A percentile compares a stretch with the other conserved stretches of the same genome.
phyloP scores from a whole-genome alignment of 2,888 invertebrate species.

The Sialis fuliginosa region DNA sequence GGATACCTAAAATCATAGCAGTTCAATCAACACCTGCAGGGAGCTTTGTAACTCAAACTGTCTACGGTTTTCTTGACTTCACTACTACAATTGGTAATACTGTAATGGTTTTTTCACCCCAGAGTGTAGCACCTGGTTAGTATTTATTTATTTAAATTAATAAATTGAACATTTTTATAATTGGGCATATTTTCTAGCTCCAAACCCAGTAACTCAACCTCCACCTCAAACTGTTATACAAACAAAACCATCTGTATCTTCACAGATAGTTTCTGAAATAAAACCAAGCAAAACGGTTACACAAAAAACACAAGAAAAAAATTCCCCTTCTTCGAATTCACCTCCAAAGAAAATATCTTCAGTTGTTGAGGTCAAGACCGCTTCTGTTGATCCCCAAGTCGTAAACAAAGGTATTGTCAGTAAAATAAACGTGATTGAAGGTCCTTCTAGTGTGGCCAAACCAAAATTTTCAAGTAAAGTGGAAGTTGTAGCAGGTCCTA shows the following conservation, averaged over 20 bases:
- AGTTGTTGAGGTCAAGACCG: conserved; percentile 17
- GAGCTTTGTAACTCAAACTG: conserved; percentile 65
- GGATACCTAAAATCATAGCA: too few relatives aligned
- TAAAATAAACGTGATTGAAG: conserved; percentile 13
- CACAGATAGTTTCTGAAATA: conserved; percentile 18
- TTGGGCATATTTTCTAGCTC: not conserved
- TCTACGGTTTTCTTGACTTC: conserved; percentile 86
- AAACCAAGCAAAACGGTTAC: conserved; percentile 26
- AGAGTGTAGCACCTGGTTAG: conserved; percentile 56
- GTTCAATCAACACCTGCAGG: conserved; percentile 10
- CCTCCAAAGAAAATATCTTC: conserved; percentile 18
- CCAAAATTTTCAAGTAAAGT: conserved; percentile 27
- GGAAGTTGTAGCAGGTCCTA: conserved; percentile 35
- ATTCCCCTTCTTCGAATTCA: conserved; percentile 14
- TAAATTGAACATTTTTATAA: too few relatives aligned
- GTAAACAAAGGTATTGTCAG: conserved; percentile 10
- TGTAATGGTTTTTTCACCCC: conserved; percentile 86
- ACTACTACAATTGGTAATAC: conserved; percentile 88
- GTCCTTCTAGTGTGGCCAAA: conserved; percentile 6
- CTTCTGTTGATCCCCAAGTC: not conserved
- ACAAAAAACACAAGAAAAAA: conserved; percentile 30
- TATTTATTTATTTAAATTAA: conserved; percentile 1
- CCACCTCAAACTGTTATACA: conserved; percentile 13
- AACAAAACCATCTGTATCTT: conserved; percentile 13
- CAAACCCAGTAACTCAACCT: not conserved